These are phyloP conservation scores for Centropyge bicolor DNA, from an alignment of 2,797 vertebrate genomes.

Conservation along the genomic window DNA sequence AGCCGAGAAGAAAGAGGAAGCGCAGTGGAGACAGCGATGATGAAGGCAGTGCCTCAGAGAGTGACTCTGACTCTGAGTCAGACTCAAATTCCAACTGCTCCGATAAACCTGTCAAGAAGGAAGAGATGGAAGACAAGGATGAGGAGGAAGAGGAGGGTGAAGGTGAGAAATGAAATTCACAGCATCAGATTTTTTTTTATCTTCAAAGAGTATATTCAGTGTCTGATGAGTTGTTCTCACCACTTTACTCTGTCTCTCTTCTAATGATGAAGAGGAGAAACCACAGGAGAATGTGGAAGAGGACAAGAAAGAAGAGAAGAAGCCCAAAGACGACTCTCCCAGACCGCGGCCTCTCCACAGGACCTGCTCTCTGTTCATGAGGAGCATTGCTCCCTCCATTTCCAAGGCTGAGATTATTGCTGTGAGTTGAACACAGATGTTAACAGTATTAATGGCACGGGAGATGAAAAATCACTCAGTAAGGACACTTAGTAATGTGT, in stretches of 20 bases:
- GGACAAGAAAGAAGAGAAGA: slow-evolving; percentile 87
- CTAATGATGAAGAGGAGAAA: slow-evolving; percentile 75
- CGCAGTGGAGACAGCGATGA: slow-evolving; percentile 92
- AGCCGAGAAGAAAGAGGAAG: slow-evolving; percentile 90
- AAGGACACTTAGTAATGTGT: no score
- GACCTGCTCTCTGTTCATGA: slow-evolving; percentile 94
- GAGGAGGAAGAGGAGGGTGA: slow-evolving; percentile 83
- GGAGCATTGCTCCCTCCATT: slow-evolving; percentile 93
- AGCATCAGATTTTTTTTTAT: slow-evolving; percentile 10
- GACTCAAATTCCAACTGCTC: slow-evolving; percentile 89
- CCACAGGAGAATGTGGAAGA: slow-evolving; percentile 81
- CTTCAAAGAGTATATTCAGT: background rate
- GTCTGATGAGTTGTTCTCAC: background rate
- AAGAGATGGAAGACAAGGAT: slow-evolving; percentile 78
- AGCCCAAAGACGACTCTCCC: slow-evolving; percentile 85
- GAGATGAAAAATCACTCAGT: background rate
- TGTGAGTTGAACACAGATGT: slow-evolving; percentile 81
- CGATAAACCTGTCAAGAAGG: slow-evolving; percentile 84
- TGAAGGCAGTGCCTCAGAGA: slow-evolving; percentile 89
- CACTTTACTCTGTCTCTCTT: background rate
- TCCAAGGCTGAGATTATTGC: slow-evolving; percentile 93
- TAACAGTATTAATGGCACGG: background rate
- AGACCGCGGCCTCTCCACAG: slow-evolving; percentile 92
- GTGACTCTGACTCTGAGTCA: slow-evolving; percentile 90
- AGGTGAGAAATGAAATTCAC: slow-evolving; percentile 59